Evolutionary conservation across 2,113 vertebrate species (phyloP), one percentile per base, ranked within the genome.

Genomic region (Nesogale talazaci): DNA sequence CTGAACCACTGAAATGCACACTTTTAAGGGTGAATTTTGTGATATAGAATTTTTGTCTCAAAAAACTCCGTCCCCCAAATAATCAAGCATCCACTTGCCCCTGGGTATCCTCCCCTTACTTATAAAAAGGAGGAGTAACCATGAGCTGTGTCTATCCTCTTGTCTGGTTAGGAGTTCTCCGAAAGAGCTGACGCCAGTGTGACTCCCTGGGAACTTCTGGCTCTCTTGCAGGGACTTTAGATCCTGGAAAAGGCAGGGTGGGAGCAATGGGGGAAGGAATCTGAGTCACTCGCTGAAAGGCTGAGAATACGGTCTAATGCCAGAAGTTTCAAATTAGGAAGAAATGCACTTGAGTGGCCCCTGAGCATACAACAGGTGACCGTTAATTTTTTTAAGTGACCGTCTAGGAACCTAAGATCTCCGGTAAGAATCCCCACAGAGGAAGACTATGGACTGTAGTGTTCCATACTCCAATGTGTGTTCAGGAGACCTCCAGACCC

Each of bases 1-100:
- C 42, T 85, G 86, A 88, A 57, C 38, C 10, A 65, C 36, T 19
- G 25, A 85, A n/a, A 1, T 36, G 31, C 25, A 25, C 29, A 56
- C 12, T 63, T 79, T 91, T 46, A 92, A 85, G 34, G 10, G 38
- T 90, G 23, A 80, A 27, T 67, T 74, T 84, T 82, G 83, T 61
- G 52, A 22, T 42, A 61, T n/a, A 19, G 36, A 56, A 93, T 88
- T 82, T 84, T 22, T 31, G 65, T 85, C 52, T 92, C 79, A 29
- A 78, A 27, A 69, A 88, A 77, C n/a, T 23, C 40, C 6, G 38
- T 88, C 31, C 40, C 31, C 74, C 83, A 87, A 77, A 36, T 76
- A 82, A 83, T 6, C 67, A 59, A 78, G 12, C 74, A 67, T 23
- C 42, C 36, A 65, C 40, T 27, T 74, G 59, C n/a, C 59, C 59